phyloP scores from a whole-genome alignment of 2,113 vertebrate genomes.

The Ancistrus triradiatus region DNA sequence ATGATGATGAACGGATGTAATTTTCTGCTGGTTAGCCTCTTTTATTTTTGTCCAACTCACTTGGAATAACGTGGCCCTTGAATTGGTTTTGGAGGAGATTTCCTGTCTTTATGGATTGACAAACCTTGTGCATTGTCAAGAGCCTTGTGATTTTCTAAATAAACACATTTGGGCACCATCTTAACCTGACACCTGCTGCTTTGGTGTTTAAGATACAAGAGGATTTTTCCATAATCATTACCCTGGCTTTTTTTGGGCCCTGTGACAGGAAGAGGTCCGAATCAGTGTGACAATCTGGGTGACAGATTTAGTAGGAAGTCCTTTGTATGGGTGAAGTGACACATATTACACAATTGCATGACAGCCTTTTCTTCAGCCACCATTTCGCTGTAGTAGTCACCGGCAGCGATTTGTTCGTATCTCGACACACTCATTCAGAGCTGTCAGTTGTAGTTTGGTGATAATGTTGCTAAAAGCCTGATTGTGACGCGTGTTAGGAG shows the following conservation, averaged over 20 bases:
- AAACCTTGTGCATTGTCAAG: no score
- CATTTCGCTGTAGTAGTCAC: not conserved
- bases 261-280: not conserved
- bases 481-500: slow-evolving; percentile 34
- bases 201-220: no score
- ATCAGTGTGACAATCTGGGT: not conserved
- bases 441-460: slow-evolving; percentile 16
- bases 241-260: no score
- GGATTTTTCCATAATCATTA: not conserved
- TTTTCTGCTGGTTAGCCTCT: no score
- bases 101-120: no score
- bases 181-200: not conserved
- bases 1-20: no score
- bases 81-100: no score
- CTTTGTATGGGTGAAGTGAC: slow-evolving; percentile 5
- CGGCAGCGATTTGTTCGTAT: not conserved
- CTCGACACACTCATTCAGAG: slow-evolving; percentile 20
- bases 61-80: no score
- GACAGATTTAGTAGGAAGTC: slow-evolving; percentile 15
- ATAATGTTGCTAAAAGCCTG: slow-evolving; percentile 33
- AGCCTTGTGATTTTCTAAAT: no score
- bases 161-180: no score
- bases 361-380: not conserved
- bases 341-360: slow-evolving; percentile 2
- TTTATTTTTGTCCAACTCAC: no score